Base-by-base conservation (phyloP, 37 sponge, comb jelly and placozoan species). In the Hormiphora californensis region DNA sequence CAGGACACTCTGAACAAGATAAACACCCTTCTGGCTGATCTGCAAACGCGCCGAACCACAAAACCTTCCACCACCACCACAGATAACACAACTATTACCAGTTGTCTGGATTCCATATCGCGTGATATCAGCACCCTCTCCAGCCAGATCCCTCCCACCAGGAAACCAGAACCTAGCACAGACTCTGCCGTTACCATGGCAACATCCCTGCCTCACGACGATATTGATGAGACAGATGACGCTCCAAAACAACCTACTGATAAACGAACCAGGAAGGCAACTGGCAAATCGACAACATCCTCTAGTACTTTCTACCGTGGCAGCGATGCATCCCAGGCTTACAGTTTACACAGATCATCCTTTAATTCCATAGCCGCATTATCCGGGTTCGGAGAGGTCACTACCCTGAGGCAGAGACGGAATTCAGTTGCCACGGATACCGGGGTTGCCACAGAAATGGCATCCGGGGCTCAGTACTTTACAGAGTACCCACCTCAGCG, bases 1-100 rank as follows among this genome's bases (percentile, higher is more conserved):
- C n/a, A 57, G 61, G 61, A 57, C n/a, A 57, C 61, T 21, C 23
- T 57, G 61, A 30, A 57, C 3, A 57, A 57, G n/a, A 57, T 57
- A 5, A 57, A 57, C n/a, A 30, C 30, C 3, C 23, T 57, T 21
- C n/a, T 57, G 3, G 27, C 9, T 15, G 61, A 57, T 57, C 61
- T 57, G 27, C 30, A 30, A 12, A 57, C 30, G 5, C n/a, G 61
- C 5, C 30, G 17, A 5, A 57, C n/a, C n/a, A 57, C 61, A 23
- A 57, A 19, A 19, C 17, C 61, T 21, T 30, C 5, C 4, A 15
- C n/a, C 7, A 30, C 23, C 17, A 12, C 7, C n/a, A 57, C 27
- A 30, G 27, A 30, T 23, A 30, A 57, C 61, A 57, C 30, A 5
- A 57, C 61, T 28, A 57, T 57, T 4, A 57, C n/a, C 61, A 28